A percentile compares a stretch with the other conserved stretches of the same genome.
These are phyloP conservation scores for Drosophila ohnishii DNA, from an alignment of 1,140 invertebrate genomes.

Conservation along the genomic window DNA sequence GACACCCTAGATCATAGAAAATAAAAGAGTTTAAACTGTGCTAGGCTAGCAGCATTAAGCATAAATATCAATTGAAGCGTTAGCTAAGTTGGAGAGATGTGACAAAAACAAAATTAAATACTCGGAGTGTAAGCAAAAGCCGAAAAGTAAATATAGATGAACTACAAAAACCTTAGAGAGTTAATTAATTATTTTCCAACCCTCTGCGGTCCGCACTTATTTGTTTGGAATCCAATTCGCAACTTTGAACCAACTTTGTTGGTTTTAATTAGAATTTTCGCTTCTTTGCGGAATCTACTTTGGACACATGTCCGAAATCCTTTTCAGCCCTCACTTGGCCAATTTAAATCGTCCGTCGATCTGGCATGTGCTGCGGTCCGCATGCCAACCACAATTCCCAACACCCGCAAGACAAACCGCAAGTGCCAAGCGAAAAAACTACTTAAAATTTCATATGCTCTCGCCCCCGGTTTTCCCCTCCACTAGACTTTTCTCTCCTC, in stretches of 20 bases:
- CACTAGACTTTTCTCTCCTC: conserved; percentile 35
- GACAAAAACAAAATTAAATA: conserved; percentile 56
- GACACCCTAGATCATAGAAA: conserved; percentile 28
- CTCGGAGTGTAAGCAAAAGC: conserved; percentile 39
- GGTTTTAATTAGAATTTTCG: conserved; percentile 37
- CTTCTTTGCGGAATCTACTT: conserved; percentile 22
- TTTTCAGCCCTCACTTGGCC: conserved; percentile 28
- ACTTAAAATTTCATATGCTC: conserved; percentile 74
- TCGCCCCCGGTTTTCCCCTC: background rate
- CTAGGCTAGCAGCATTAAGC: conserved; percentile 56
- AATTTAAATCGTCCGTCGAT: conserved; percentile 60
- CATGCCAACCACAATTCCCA: conserved; percentile 57
- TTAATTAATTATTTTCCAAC: conserved; percentile 42
- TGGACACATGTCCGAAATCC: conserved; percentile 45
- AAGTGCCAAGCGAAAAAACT: conserved; percentile 61
- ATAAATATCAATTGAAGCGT: conserved; percentile 53
- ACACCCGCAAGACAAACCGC: conserved; percentile 69
- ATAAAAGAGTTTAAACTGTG: conserved; percentile 68
- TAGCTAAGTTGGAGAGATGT: conserved; percentile 57
- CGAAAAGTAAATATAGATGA: conserved; percentile 67
- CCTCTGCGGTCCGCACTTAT: conserved; percentile 21
- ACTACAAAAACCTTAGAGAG: conserved; percentile 43
- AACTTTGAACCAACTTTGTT: conserved; percentile 19
- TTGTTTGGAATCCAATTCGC: conserved; percentile 34
- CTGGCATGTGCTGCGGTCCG: conserved; percentile 49